A percentile compares a stretch with the other conserved stretches of the same genome.
Evolutionary conservation across 2,888 invertebrate genomes (phyloP).

Genomic region (Tipula unca): DNA sequence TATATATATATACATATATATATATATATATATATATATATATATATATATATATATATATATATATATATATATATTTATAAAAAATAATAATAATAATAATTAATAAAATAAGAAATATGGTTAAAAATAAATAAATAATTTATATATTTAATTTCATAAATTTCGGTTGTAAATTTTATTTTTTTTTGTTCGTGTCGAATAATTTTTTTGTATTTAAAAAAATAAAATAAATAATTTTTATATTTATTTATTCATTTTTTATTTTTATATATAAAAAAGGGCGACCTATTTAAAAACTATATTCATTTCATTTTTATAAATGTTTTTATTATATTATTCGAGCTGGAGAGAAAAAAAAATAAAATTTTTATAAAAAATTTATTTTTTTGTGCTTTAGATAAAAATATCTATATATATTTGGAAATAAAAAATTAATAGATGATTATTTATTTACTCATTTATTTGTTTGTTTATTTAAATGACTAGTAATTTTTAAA

Average conservation of each 20-base stretch:
- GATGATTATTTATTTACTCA: neutral
- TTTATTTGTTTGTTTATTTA: neutral
- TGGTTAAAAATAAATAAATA: slow-evolving; percentile 4
- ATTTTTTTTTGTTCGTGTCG: neutral
- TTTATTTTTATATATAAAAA: neutral
- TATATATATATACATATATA: neutral
- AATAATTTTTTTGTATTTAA: neutral
- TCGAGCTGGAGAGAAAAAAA: neutral
- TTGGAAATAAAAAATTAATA: neutral
- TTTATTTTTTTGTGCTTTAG: neutral
- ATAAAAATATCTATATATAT: neutral
- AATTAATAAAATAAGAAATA: slow-evolving; percentile 8
- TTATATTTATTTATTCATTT: neutral
- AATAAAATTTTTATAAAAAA: neutral
- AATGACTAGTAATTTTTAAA: slow-evolving; percentile 8
- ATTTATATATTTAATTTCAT: neutral
- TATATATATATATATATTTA: neutral
- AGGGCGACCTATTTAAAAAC: neutral
- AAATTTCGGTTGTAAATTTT: neutral
- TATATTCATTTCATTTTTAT: neutral
- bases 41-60: neutral
- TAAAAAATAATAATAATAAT: neutral
- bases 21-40: neutral
- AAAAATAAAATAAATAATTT: neutral
- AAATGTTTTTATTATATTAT: neutral